Percentiles rank a stretch among this genome's conserved stretches.
Conservation (phyloP, 2,113 vertebrate species). For the Actenoides hombroni region DNA sequence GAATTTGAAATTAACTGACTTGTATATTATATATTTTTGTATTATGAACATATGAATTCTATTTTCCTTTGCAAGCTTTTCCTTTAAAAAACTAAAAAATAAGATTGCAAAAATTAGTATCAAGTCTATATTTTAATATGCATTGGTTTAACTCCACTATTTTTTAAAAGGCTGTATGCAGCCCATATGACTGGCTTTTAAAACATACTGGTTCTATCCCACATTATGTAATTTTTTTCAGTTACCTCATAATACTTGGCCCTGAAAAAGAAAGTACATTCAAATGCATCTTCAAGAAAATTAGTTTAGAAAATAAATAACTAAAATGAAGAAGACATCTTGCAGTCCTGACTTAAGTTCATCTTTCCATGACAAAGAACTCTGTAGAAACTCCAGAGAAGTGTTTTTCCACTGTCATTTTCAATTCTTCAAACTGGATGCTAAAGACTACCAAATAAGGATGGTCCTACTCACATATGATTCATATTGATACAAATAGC, state of each 20-base stretch:
- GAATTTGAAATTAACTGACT: neutral
- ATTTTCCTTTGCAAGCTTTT: neutral
- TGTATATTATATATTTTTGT: neutral
- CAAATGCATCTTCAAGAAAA: neutral
- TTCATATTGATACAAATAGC: neutral
- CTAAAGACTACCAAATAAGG: neutral
- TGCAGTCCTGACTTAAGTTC: neutral
- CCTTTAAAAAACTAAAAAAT: neutral
- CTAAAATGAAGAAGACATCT: neutral
- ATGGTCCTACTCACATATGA: neutral
- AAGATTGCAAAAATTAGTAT: neutral
- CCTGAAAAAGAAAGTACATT: neutral
- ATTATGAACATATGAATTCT: neutral
- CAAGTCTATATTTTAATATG: neutral
- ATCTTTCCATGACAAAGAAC: neutral
- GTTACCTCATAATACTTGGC: neutral
- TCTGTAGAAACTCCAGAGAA: neutral
- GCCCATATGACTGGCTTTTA: neutral
- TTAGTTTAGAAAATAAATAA: neutral
- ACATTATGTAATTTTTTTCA: neutral
- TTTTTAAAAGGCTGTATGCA: neutral
- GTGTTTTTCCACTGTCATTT: neutral
- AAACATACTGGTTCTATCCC: neutral
- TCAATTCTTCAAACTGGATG: neutral
- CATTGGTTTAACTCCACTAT: neutral